Conservation (phyloP, 2,113 vertebrate species). For the Fregata magnificens region DNA sequence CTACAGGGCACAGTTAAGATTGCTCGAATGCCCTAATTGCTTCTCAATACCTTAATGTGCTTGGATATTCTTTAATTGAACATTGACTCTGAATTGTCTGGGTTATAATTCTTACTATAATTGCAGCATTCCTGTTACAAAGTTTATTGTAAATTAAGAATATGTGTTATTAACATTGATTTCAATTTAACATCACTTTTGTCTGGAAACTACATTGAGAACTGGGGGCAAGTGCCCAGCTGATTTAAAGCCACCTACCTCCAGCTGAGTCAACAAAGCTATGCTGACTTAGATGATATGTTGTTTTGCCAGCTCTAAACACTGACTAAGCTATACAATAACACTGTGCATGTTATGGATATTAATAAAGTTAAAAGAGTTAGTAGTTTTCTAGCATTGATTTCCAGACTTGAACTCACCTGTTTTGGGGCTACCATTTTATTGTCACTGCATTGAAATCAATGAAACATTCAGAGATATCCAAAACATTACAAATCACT, state of each 20-base stretch:
- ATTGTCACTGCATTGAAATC: neutral
- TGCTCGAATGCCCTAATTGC: neutral
- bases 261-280: neutral
- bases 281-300: neutral
- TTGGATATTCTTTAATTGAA: neutral
- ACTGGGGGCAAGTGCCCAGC: neutral
- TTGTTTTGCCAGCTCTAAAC: neutral
- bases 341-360: neutral
- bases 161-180: neutral
- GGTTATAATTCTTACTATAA: conserved; percentile 1
- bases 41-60: neutral
- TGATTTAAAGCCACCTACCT: neutral
- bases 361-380: neutral
- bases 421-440: neutral
- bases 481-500: neutral
- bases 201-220: neutral
- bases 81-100: neutral
- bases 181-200: neutral
- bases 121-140: neutral
- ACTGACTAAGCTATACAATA: neutral
- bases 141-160: neutral
- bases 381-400: neutral
- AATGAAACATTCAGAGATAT: neutral
- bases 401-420: neutral
- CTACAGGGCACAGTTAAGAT: neutral